phyloP scores from a whole-genome alignment of 2,888 invertebrate genomes.

The Mimachlamys varia region DNA sequence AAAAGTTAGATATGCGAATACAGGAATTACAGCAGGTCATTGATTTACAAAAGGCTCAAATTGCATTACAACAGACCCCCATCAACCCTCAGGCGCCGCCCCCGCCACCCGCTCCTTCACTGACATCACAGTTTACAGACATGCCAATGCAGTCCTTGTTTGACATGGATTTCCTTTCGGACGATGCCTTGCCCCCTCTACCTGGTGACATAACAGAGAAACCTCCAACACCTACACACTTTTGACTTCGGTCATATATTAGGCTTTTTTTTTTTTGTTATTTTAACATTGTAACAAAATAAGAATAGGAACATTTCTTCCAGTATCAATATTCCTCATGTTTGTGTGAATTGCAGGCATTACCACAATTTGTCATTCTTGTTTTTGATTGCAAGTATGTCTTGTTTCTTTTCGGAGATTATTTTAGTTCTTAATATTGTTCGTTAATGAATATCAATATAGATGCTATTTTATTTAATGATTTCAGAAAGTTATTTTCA shows the following conservation, averaged over 20 bases:
- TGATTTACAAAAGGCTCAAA: conserved; percentile 45
- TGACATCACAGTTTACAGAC: conserved; percentile 22
- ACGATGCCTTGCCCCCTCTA: conserved; percentile 50
- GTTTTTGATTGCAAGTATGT: not conserved
- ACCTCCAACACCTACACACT: conserved; percentile 46
- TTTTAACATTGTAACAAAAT: not conserved
- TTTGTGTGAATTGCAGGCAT: not conserved
- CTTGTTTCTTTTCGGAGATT: not conserved
- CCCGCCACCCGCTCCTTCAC: conserved; percentile 55
- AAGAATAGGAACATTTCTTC: not conserved
- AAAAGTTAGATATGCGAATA: conserved; percentile 38
- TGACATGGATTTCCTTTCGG: conserved; percentile 51
- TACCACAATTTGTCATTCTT: not conserved
- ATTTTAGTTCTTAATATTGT: not conserved
- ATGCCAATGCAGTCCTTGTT: conserved; percentile 36
- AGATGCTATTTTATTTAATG: not conserved
- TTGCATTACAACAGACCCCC: conserved; percentile 37
- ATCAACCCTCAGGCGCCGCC: conserved; percentile 41
- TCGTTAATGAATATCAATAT: not conserved
- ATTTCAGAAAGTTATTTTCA: not conserved
- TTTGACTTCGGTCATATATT: conserved; percentile 44
- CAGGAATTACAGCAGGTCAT: conserved; percentile 46
- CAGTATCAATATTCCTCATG: not conserved
- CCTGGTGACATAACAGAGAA: conserved; percentile 46
- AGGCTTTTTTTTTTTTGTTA: conserved; percentile 7